Evolutionary conservation across 2,888 invertebrate genomes (phyloP), one percentile per base, ranked within the genome.

Genomic region (Atethmia centrago): DNA sequence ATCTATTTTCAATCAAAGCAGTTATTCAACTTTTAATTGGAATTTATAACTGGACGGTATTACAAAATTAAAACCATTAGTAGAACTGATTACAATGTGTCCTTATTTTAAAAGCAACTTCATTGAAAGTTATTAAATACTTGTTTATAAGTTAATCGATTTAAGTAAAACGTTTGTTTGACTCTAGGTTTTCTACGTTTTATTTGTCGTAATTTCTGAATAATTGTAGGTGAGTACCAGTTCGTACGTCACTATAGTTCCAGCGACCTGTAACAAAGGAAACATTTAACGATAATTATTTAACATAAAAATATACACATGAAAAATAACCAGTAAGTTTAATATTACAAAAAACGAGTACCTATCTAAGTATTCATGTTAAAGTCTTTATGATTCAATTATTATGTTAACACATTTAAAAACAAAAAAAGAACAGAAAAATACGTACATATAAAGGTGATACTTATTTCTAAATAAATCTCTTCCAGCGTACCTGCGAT

Each of bases 241-340:
- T 66, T 94, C 94, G 58, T 95, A 95, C 0, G 94, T 95, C 3
- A 94, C 88, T 67, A 95, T 90, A 0, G 93, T 93, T 14, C 92
- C 93, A 0, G 92, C 91, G 0, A 95, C 87, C 95, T 95, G 92
- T 12, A 89, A 91, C 70, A 71, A 65, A 3, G 67, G 0, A 61
- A 21, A 47, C 5, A 10, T 1, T 10, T 4, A 55, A 28, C 3
- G 14, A 0, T 63, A 14, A 14, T 21, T 31, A 21, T 14, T 47
- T 12, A n/a, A n/a, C 2, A 12, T n/a, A 14, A 21, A 12, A 28
- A 45, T 12, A 7, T 1, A 36, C 12, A 36, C 12, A 42, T 19
- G 16, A n/a, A n/a, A 7, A 56, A 42, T 2, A 42, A 42, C 12
- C 42, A 1, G 10, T 10, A 7, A 31, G 3, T 31, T 31, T 31